These are phyloP conservation scores for Ataeniobius toweri DNA, from an alignment of 2,797 vertebrate species.

Conservation along the genomic window DNA sequence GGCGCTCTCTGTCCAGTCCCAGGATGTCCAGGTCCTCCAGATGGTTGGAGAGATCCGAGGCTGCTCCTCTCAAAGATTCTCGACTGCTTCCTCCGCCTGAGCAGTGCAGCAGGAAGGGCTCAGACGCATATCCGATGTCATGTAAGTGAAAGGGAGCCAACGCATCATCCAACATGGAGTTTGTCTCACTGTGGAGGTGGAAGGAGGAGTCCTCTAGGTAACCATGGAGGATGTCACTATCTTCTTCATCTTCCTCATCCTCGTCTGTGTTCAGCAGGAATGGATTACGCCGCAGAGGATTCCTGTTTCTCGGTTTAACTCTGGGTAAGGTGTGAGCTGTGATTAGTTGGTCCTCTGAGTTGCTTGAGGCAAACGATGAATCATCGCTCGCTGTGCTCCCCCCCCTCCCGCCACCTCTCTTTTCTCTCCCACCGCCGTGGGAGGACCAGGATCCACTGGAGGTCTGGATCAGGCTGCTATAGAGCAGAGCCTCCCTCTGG, in stretches of 20 bases:
- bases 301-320: conserved; percentile 61
- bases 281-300: conserved; percentile 86
- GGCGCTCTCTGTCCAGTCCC: conserved; percentile 77
- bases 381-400: conserved; percentile 76
- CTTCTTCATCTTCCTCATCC: conserved; percentile 82
- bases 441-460: conserved; percentile 64
- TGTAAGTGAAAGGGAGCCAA: conserved; percentile 75
- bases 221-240: conserved; percentile 76
- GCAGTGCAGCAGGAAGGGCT: conserved; percentile 87
- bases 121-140: conserved; percentile 69
- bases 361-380: conserved; percentile 80
- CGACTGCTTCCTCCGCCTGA: conserved; percentile 71
- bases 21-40: conserved; percentile 82
- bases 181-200: conserved; percentile 77
- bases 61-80: conserved; percentile 59
- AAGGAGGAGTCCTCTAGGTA: conserved; percentile 84
- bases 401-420: conserved; percentile 58
- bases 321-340: conserved; percentile 68
- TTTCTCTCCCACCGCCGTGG: conserved; percentile 45
- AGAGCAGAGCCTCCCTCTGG: conserved; percentile 89
- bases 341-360: conserved; percentile 76
- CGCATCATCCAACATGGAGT: conserved; percentile 38
- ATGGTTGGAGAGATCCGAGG: conserved; percentile 64
- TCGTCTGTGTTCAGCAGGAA: conserved; percentile 86
- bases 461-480: conserved; percentile 87